Conservation (phyloP, 2,113 vertebrate species). For the Perca fluviatilis region DNA sequence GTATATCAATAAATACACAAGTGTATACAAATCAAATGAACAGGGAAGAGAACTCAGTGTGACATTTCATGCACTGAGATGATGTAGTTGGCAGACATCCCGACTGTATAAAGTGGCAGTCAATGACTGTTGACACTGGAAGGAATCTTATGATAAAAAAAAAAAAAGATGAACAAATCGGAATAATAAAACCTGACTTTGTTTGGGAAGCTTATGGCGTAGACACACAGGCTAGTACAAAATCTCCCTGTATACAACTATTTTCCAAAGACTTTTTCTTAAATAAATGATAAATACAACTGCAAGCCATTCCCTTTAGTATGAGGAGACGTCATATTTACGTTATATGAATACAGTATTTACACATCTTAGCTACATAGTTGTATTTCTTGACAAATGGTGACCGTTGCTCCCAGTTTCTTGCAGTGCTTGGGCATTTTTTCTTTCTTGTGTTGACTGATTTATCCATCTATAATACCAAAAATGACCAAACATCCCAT, state of each 20-base stretch:
- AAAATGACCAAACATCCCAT: constrained; percentile 20
- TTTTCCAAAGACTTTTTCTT: constrained; percentile 48
- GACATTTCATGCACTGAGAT: constrained; percentile 47
- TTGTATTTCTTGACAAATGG: constrained; percentile 29
- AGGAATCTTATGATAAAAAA: constrained; percentile 63
- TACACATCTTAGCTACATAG: constrained; percentile 70
- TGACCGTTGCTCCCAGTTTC: constrained; percentile 43
- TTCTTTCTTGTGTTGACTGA: constrained; percentile 4
- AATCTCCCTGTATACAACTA: constrained; percentile 62
- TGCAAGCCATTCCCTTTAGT: constrained; percentile 74
- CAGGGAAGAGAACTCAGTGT: constrained; percentile 52
- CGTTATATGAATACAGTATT: constrained; percentile 60
- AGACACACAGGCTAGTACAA: constrained; percentile 54
- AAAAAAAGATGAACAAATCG: constrained; percentile 64
- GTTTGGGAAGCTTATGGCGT: constrained; percentile 77
- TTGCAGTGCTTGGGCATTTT: constrained; percentile 66
- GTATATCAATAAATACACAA: constrained; percentile 79
- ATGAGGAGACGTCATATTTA: constrained; percentile 32
- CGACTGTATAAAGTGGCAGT: constrained; percentile 16
- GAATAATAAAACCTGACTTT: constrained; percentile 65
- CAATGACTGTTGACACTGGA: constrained; percentile 50
- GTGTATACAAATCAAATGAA: constrained; percentile 65
- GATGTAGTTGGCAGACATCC: constrained; percentile 32
- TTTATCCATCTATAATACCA: constrained; percentile 16
- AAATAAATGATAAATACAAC: constrained; percentile 62